Base-by-base conservation (phyloP, 35 echinoderm and acorn worm species). In the Nesometra sesokonis region DNA sequence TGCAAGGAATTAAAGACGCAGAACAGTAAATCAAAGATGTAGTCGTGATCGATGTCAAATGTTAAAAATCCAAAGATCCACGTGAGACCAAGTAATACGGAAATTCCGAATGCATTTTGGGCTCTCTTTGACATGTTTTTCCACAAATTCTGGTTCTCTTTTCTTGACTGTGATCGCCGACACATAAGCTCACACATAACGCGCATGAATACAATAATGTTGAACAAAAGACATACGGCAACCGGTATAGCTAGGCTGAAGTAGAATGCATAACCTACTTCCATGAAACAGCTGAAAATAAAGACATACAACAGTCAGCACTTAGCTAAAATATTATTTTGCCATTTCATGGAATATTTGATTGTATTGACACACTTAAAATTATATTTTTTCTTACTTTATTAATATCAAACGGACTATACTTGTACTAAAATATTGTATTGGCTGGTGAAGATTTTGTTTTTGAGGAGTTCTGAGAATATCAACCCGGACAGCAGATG, bases 1-100 rank as follows among this genome's bases (percentile, higher is more conserved):
- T 97, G 91, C 32, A 97, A 82, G 5, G 94, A 93, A 67, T 93
- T 97, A 79, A 89, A 97, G 35, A 97, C 81, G 19, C 86, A 89
- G 80, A 97, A 97, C 7, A 97, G 35, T 35, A 88, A 37, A 33
- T 93, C 82, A 81, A 93, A 91, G 33, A 89, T 83, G 34, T 91
- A 88, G n/a, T 83, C 81, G 17, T 86, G 85, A 5, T 89, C 91
- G 29, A 67, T 67, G 52, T 67, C 52, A 67, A 67, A 67, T 1
- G 52, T 67, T 5, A 83, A 83, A 31, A 83, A 83, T 7, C 34
- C 81, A 39, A 83, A 83, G 3, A 37, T 39, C 81, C 81, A 83
- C 8, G 81, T 83, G 34, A 83, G 36, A 30, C 81, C 81, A 17
- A 83, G 81, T 9, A 83, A 37, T 30, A 83, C 17, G 11, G 37